phyloP scores from a whole-genome alignment of 2,888 invertebrate genomes.

The Bedellia somnulentella region DNA sequence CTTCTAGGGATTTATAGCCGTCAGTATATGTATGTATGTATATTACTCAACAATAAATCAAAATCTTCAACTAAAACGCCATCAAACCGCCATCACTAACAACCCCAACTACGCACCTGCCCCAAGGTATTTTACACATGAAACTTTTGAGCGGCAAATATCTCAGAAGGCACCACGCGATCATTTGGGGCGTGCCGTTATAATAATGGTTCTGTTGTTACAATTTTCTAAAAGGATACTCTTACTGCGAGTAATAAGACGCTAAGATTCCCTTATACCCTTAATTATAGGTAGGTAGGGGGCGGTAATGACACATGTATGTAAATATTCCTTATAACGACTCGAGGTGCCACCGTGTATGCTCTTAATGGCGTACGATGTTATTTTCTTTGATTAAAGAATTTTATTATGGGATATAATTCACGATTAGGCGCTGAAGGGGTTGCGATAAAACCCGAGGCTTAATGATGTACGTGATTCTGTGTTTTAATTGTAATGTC shows the following conservation, averaged over 20 bases:
- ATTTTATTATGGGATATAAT: conserved; percentile 59
- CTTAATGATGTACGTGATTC: conserved; percentile 55
- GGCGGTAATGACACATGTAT: conserved; percentile 55
- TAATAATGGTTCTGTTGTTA: conserved; percentile 46
- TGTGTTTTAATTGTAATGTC: conserved; percentile 55
- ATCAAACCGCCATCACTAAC: too few relatives aligned
- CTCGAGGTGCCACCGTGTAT: conserved; percentile 54
- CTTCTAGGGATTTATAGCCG: too few relatives aligned
- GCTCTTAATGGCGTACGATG: conserved; percentile 49
- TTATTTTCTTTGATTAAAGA: conserved; percentile 63
- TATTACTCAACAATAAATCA: too few relatives aligned
- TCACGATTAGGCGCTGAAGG: conserved; percentile 56
- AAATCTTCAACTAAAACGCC: too few relatives aligned
- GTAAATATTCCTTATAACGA: conserved; percentile 57
- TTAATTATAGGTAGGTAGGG: conserved; percentile 45
- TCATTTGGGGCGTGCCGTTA: conserved; percentile 34
- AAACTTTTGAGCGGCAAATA: conserved; percentile 33
- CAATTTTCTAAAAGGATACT: conserved; percentile 60
- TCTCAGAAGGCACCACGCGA: conserved; percentile 27
- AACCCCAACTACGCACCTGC: too few relatives aligned
- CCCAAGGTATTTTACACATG: conserved; percentile 22
- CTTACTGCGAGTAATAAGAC: conserved; percentile 59
- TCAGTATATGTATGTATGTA: too few relatives aligned
- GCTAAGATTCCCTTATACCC: conserved; percentile 60
- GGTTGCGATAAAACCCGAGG: conserved; percentile 44